Conservation (phyloP, 2,888 invertebrate genomes). For the Orthosia gracilis region DNA sequence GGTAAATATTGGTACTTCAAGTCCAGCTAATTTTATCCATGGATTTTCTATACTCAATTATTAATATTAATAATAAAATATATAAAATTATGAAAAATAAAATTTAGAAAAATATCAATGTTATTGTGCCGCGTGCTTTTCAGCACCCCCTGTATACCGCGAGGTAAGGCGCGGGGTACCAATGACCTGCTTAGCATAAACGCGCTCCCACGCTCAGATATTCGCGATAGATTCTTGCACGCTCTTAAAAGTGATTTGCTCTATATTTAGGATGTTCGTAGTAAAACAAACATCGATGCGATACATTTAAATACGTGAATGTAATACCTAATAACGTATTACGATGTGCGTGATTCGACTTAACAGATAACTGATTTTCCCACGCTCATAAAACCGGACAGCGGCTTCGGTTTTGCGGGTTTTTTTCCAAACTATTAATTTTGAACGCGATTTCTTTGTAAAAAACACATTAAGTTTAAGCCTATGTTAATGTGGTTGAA, state of each 20-base stretch:
- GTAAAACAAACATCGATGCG: conserved; percentile 87
- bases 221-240: conserved; percentile 90
- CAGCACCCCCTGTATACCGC: conserved; percentile 78
- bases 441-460: conserved; percentile 66
- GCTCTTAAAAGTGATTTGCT: conserved; percentile 89
- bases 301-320: conserved; percentile 82
- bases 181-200: conserved; percentile 90
- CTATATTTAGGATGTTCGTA: conserved; percentile 90
- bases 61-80: no score
- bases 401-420: conserved; percentile 61
- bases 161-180: conserved; percentile 87
- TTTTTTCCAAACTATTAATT: conserved; percentile 75
- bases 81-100: neutral
- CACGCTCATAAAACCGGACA: conserved; percentile 76
- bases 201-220: conserved; percentile 87
- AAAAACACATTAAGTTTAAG: conserved; percentile 64
- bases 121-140: conserved; percentile 60
- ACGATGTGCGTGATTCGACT: conserved; percentile 67
- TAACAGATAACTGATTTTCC: conserved; percentile 76
- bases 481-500: conserved; percentile 59
- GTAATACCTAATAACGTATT: conserved; percentile 72
- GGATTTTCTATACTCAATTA: no score
- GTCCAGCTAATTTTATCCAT: no score
- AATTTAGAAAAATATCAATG: conserved; percentile 20
- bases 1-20: neutral